phyloP scores from a whole-genome alignment of 2,888 invertebrate species.

The Leucophora obtusa region DNA sequence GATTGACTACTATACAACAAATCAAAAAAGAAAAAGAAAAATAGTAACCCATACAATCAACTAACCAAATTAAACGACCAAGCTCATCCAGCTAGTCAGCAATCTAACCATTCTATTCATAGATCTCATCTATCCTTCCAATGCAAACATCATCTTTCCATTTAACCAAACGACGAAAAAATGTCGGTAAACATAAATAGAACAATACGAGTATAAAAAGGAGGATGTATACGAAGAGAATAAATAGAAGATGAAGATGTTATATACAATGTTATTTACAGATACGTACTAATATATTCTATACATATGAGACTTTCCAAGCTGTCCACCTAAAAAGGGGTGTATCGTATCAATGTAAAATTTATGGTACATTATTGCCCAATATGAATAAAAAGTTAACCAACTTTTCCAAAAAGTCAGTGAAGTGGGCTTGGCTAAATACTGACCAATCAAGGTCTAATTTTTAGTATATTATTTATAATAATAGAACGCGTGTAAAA shows the following conservation, averaged over 20 bases:
- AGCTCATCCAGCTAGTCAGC: slow-evolving; percentile 7
- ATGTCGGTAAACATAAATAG: slow-evolving; percentile 37
- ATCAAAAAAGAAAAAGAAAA: not conserved
- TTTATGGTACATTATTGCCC: too few relatives aligned
- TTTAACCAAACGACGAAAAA: slow-evolving; percentile 18
- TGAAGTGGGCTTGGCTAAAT: too few relatives aligned
- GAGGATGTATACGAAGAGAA: not conserved
- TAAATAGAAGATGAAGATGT: slow-evolving; percentile 7
- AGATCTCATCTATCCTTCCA: not conserved
- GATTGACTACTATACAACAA: slow-evolving; percentile 1
- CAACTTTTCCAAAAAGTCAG: too few relatives aligned
- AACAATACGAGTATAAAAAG: slow-evolving; percentile 18
- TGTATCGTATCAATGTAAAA: too few relatives aligned
- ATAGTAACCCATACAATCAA: slow-evolving; percentile 2
- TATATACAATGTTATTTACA: slow-evolving; percentile 21
- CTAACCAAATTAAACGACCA: not conserved
- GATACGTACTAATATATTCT: slow-evolving; percentile 6
- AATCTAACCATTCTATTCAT: slow-evolving; percentile 1
- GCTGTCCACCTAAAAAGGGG: too few relatives aligned
- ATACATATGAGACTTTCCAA: too few relatives aligned
- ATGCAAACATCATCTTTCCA: slow-evolving; percentile 10
- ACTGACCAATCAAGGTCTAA: too few relatives aligned
- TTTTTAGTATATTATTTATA: too few relatives aligned
- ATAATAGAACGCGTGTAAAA: too few relatives aligned
- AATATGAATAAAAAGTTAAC: too few relatives aligned